phyloP scores from a whole-genome alignment of 2,113 vertebrate species.

The Protobothrops mucrosquamatus region DNA sequence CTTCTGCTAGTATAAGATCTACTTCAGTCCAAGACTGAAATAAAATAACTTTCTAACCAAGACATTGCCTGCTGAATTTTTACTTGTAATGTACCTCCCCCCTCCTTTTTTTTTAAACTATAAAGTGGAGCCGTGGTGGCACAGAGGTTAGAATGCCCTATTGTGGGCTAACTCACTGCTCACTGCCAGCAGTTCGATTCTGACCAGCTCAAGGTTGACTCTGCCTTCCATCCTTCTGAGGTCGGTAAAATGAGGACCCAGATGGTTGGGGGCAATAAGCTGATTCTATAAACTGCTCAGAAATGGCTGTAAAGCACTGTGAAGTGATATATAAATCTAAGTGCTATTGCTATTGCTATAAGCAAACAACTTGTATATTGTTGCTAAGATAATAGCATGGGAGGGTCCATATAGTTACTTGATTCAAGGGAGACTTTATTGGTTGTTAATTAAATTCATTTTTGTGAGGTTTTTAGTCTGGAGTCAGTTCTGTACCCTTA shows the following conservation, averaged over 20 bases:
- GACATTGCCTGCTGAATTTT: neutral
- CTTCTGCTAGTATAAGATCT: neutral
- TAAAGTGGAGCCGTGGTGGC: neutral
- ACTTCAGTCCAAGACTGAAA: neutral
- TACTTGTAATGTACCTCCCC: neutral
- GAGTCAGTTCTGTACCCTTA: neutral
- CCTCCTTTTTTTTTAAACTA: neutral
- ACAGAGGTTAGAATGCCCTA: neutral
- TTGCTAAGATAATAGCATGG: neutral
- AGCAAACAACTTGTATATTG: neutral
- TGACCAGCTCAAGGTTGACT: neutral
- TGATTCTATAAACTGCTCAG: neutral
- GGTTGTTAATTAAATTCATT: neutral
- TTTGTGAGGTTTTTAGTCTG: neutral
- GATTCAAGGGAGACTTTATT: neutral
- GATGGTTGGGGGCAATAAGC: neutral
- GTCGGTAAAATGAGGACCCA: neutral
- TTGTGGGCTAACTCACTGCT: neutral
- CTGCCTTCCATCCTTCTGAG: neutral
- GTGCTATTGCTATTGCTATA: neutral
- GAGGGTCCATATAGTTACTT: neutral
- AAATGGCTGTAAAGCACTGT: neutral
- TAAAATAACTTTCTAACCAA: neutral
- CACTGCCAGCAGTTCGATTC: neutral
- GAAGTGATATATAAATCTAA: neutral